Conservation (phyloP, 2,797 vertebrate genomes). For the Toxotes lorentzi region DNA sequence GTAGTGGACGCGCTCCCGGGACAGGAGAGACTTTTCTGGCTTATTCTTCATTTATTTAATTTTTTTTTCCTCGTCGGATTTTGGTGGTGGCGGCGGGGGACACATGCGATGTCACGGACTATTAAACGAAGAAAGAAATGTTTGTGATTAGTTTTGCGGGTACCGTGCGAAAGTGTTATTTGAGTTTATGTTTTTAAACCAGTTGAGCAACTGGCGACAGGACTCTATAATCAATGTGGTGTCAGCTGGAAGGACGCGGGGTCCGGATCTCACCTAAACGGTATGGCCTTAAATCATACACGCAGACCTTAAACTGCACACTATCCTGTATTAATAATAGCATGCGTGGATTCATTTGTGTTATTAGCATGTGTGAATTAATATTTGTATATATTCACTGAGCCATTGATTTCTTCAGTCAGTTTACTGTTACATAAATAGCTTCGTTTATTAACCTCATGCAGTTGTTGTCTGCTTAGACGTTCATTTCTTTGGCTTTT, state of each 20-base stretch:
- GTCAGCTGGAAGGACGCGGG: conserved; percentile 85
- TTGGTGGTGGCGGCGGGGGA: not conserved
- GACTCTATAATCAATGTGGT: conserved; percentile 86
- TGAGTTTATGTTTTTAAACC: conserved; percentile 56
- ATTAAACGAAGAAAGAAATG: conserved; percentile 60
- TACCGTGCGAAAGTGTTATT: conserved; percentile 28
- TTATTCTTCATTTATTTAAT: conserved; percentile 11
- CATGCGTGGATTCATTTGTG: not conserved
- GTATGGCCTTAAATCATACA: conserved; percentile 69
- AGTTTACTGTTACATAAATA: conserved; percentile 9
- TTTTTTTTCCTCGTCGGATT: conserved; percentile 7
- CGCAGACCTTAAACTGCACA: not conserved
- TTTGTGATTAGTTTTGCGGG: conserved; percentile 9
- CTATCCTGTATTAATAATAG: not conserved
- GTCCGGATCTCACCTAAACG: conserved; percentile 90
- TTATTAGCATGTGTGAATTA: not conserved
- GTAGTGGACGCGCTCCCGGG: conserved; percentile 45
- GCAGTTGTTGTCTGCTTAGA: not conserved
- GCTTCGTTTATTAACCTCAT: not conserved
- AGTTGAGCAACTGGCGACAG: conserved; percentile 72
- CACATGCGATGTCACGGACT: conserved; percentile 71
- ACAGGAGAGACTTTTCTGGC: conserved; percentile 36
- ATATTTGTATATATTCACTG: rapidly evolving
- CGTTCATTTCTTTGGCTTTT: not conserved
- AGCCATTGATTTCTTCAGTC: not conserved